Evolutionary conservation across 2,797 vertebrate genomes (phyloP).

Genomic region (Adelosebastes latens): DNA sequence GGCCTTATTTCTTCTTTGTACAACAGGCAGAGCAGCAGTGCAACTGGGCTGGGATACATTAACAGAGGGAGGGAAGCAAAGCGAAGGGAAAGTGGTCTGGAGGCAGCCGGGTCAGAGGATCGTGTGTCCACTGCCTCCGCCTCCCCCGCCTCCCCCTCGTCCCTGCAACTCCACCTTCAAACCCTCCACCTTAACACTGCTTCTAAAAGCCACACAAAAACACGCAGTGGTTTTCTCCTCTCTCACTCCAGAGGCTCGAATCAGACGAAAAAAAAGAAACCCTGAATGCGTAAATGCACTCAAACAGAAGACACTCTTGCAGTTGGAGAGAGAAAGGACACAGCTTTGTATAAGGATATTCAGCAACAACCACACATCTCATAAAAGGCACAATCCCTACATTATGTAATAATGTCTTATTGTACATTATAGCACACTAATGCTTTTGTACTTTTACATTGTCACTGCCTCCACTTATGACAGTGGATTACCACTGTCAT

Average conservation of each 20-base stretch:
- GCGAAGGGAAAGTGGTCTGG: slow-evolving; percentile 21
- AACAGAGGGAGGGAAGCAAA: slow-evolving; percentile 23
- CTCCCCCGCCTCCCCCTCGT: slow-evolving; percentile 6
- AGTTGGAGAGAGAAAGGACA: background rate
- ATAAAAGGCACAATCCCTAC: background rate
- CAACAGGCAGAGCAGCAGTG: slow-evolving; percentile 49
- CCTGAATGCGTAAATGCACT: background rate
- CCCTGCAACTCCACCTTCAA: slow-evolving; percentile 62
- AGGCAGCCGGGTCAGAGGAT: slow-evolving; percentile 38
- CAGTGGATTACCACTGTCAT: background rate
- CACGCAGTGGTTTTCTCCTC: slow-evolving; percentile 3
- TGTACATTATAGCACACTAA: background rate
- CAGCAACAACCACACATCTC: background rate
- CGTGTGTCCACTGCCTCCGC: background rate
- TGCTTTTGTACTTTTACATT: background rate
- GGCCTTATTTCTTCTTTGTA: background rate
- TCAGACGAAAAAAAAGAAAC: slow-evolving; percentile 62
- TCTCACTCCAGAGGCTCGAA: slow-evolving; percentile 27
- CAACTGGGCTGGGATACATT: slow-evolving; percentile 4
- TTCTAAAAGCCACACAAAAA: slow-evolving; percentile 24
- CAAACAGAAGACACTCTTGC: background rate
- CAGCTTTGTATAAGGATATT: background rate
- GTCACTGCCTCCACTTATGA: background rate
- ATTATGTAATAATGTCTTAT: background rate
- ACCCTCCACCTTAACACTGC: slow-evolving; percentile 59